Percentiles rank a stretch among this genome's conserved stretches.
These are phyloP conservation scores for Pandemis corylana DNA, from an alignment of 2,888 invertebrate species.

Conservation along the genomic window DNA sequence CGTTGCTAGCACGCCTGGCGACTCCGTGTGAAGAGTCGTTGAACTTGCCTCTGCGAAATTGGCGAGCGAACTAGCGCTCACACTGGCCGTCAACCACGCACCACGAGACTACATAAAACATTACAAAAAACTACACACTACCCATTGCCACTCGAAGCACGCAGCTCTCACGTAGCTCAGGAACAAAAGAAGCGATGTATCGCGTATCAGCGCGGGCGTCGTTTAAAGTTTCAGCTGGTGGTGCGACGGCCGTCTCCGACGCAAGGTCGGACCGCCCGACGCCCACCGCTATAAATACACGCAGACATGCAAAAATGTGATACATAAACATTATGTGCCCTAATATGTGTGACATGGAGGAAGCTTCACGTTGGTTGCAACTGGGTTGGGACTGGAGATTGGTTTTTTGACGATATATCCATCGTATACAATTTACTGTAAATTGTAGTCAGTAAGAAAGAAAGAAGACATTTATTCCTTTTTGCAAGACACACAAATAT, in stretches of 20 bases:
- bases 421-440: neutral
- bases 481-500: too few species aligned
- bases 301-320: conserved; percentile 80
- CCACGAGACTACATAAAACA: conserved; percentile 33
- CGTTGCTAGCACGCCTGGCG: conserved; percentile 60
- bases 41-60: conserved; percentile 82
- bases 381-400: neutral
- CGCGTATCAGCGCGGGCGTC: neutral
- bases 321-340: conserved; percentile 72
- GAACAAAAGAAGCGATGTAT: conserved; percentile 3
- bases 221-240: conserved; percentile 50
- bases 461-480: too few species aligned
- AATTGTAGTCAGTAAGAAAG: too few species aligned
- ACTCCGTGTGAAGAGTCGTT: conserved; percentile 73
- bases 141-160: conserved; percentile 49
- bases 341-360: conserved; percentile 58
- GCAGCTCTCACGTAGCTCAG: too few species aligned
- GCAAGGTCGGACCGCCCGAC: conserved; percentile 78
- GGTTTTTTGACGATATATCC: neutral
- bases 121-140: conserved; percentile 34
- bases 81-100: conserved; percentile 60
- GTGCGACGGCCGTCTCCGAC: conserved; percentile 68
- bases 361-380: conserved; percentile 15
- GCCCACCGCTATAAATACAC: conserved; percentile 80
- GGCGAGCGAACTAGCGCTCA: conserved; percentile 73